These are phyloP conservation scores for Rhyzopertha dominica DNA, from an alignment of 1,140 invertebrate genomes.

Conservation along the genomic window DNA sequence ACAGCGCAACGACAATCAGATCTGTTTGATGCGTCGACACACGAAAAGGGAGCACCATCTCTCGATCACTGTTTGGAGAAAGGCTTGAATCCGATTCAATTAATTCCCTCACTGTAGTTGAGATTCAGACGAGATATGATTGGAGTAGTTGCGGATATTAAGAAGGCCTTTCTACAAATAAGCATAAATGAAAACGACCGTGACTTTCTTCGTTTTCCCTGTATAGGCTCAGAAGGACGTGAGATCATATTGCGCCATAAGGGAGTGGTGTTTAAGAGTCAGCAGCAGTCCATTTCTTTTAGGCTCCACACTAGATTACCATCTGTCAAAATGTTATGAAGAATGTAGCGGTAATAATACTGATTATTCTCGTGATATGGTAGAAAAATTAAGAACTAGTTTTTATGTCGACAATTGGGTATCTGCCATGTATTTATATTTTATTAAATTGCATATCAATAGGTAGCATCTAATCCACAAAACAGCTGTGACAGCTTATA, in stretches of 20 bases:
- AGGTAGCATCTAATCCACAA: no score
- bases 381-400: conserved; percentile 10
- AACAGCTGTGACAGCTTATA: no score
- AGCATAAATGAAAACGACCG: conserved; percentile 24
- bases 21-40: conserved; percentile 26
- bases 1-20: conserved; percentile 22
- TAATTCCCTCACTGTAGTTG: conserved; percentile 39
- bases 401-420: conserved; percentile 39
- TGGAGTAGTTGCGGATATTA: conserved; percentile 42
- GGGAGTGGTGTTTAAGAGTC: conserved; percentile 32
- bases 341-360: neutral
- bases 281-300: conserved; percentile 36
- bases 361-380: conserved; percentile 1
- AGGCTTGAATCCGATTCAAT: conserved; percentile 42
- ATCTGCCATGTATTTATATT: no score
- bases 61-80: conserved; percentile 24
- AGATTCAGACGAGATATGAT: conserved; percentile 37
- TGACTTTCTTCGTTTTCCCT: conserved; percentile 37
- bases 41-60: conserved; percentile 9
- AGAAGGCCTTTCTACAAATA: conserved; percentile 45
- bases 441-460: no score
- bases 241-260: conserved; percentile 15
- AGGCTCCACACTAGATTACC: conserved; percentile 20
- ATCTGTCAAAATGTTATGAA: neutral
- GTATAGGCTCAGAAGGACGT: conserved; percentile 18